Evolutionary conservation across 2,113 vertebrate genomes (phyloP), one percentile per base, ranked within the genome.

Genomic region (Anolis sagrei): DNA sequence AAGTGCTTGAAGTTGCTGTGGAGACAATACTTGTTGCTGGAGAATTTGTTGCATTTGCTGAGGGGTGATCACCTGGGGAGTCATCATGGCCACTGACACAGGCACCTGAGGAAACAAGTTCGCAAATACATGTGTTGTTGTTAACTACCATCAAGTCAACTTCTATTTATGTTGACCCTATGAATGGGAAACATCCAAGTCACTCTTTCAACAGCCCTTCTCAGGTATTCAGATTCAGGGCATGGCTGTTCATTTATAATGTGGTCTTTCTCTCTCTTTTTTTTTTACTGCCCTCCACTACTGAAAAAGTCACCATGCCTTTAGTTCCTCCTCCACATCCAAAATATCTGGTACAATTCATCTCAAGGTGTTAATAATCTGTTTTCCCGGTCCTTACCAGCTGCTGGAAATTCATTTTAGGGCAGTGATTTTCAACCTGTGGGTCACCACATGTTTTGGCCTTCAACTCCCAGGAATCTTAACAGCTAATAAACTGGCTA

Each of bases 11-110:
- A 99, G 98, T 95, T 99, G 99, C 95, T 99, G 99, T 0, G 99
- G 99, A 92, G 98, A 99, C 72, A 99, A 97, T 82, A 99, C 98
- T 96, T 99, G 98, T 97, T 99, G 98, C 95, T 99, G 99, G 87
- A 99, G 98, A 93, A 99, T 98, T 94, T 99, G 98, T 97, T 99
- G 98, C 98, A 99, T 99, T 95, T 99, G 99, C 95, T 99, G 98
- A 89, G 98, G 98, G 90, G 99, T 99, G 96, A 99, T 99, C 97
- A 99, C 98, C 97, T 99, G 98, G 96, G 98, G 98, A 95, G 98
- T 99, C 98, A 99, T 99, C 98, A 99, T 99, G 98, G 98, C 98
- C 98, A 99, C 97, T 79, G 98, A 99, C 96, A 99, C 98, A 94
- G 98, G 98, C 95, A 99, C 98, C 98, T 99, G 95, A 44, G 86